Conservation (phyloP, 1,140 invertebrate genomes). For the Zophobas morio region DNA sequence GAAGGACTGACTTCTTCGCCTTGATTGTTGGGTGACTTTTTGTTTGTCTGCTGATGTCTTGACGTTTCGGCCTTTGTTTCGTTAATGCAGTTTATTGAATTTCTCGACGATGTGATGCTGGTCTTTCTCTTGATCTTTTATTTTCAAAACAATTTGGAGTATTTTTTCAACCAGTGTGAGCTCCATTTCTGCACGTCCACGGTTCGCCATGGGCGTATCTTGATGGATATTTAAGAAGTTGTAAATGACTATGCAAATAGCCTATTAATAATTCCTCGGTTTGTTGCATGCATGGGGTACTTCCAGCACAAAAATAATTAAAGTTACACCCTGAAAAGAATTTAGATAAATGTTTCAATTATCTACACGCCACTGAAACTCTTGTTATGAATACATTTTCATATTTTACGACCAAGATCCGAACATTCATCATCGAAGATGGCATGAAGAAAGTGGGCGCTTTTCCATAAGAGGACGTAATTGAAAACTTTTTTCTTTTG, state of each 20-base stretch:
- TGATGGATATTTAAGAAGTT: slow-evolving; percentile 26
- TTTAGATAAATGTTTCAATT: slow-evolving; percentile 49
- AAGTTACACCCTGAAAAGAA: slow-evolving; percentile 34
- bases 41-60: slow-evolving; percentile 21
- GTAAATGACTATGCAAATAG: slow-evolving; percentile 39
- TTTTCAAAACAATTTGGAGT: slow-evolving; percentile 13
- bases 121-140: slow-evolving; percentile 2
- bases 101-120: neutral
- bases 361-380: slow-evolving; percentile 41
- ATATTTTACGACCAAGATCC: slow-evolving; percentile 37
- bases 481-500: slow-evolving; percentile 28
- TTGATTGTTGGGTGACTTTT: slow-evolving; percentile 19
- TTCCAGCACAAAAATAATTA: slow-evolving; percentile 31
- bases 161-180: neutral
- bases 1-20: slow-evolving; percentile 27
- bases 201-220: slow-evolving; percentile 8
- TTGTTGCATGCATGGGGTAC: slow-evolving; percentile 10
- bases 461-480: slow-evolving; percentile 22
- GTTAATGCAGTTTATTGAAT: slow-evolving; percentile 21
- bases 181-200: neutral
- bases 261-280: slow-evolving; percentile 32
- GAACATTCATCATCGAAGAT: slow-evolving; percentile 40
- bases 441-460: slow-evolving; percentile 35
- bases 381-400: slow-evolving; percentile 47
- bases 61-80: slow-evolving; percentile 21